Conservation (phyloP, 2,113 vertebrate genomes). For the Channa argus region DNA sequence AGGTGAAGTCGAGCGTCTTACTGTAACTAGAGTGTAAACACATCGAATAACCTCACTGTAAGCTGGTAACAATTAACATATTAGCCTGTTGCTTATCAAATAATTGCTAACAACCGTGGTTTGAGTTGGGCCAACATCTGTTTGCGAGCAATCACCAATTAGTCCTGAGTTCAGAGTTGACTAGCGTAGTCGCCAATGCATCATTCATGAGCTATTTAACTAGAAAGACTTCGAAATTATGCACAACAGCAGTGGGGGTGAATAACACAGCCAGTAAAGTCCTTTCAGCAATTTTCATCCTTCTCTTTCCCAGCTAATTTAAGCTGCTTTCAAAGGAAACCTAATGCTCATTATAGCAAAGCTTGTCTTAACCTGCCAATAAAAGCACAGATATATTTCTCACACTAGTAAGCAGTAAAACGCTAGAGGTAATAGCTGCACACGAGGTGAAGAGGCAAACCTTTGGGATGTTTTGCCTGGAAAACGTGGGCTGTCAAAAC, state of each 20-base stretch:
- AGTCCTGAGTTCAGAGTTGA: constrained; percentile 79
- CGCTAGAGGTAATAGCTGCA: constrained; percentile 50
- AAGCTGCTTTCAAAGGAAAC: constrained; percentile 74
- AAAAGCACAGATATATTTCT: constrained; percentile 71
- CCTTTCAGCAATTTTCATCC: constrained; percentile 64
- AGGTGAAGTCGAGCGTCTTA: constrained; percentile 78
- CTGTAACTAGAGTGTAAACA: constrained; percentile 78
- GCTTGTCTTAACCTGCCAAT: constrained; percentile 67
- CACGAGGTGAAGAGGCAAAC: constrained; percentile 34
- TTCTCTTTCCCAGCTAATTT: constrained; percentile 55
- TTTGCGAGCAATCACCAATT: constrained; percentile 77
- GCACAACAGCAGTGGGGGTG: constrained; percentile 36
- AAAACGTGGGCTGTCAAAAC: not conserved
- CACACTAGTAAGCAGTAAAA: constrained; percentile 69
- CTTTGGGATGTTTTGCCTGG: constrained; percentile 36
- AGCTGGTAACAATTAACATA: constrained; percentile 83
- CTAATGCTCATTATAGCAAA: constrained; percentile 71
- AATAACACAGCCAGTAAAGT: constrained; percentile 53
- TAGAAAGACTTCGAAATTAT: constrained; percentile 59
- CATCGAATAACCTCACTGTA: constrained; percentile 65
- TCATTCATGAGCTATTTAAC: constrained; percentile 78
- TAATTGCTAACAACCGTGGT: constrained; percentile 79
- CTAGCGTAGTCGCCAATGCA: constrained; percentile 69
- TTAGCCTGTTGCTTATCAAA: constrained; percentile 85
- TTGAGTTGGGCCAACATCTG: constrained; percentile 79